Conservation (phyloP, 1,140 invertebrate species). For the Sitobion miscanthi region DNA sequence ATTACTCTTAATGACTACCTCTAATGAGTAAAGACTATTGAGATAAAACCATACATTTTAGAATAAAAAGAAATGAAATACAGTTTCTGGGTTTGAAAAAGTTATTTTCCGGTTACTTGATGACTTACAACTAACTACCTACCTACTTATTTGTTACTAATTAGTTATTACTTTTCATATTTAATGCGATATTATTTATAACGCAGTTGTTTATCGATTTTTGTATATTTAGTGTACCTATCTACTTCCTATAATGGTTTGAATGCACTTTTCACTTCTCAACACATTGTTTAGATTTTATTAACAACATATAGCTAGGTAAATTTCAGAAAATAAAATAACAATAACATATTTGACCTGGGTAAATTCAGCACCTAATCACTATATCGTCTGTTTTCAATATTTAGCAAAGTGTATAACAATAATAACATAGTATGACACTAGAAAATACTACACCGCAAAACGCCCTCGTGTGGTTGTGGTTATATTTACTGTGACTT, state of each 20-base stretch:
- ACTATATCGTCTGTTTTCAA: background rate
- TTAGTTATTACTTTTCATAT: background rate
- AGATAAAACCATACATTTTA: too few species aligned
- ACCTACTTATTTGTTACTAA: background rate
- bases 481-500: background rate
- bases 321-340: background rate
- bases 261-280: background rate
- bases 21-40: too few species aligned
- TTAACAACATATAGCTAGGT: background rate
- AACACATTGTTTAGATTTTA: background rate
- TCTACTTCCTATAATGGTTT: background rate
- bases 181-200: background rate
- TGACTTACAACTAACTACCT: background rate
- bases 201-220: background rate
- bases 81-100: background rate
- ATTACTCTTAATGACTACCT: too few species aligned
- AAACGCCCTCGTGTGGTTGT: background rate
- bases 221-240: background rate
- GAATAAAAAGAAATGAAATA: background rate
- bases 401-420: background rate
- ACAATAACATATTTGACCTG: background rate
- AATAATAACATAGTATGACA: too few species aligned
- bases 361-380: too few species aligned
- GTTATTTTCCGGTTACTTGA: background rate
- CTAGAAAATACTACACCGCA: background rate